Percentiles rank a stretch among this genome's conserved stretches.
phyloP scores from a whole-genome alignment of 23 tunicate genomes.

The Styela clava region DNA sequence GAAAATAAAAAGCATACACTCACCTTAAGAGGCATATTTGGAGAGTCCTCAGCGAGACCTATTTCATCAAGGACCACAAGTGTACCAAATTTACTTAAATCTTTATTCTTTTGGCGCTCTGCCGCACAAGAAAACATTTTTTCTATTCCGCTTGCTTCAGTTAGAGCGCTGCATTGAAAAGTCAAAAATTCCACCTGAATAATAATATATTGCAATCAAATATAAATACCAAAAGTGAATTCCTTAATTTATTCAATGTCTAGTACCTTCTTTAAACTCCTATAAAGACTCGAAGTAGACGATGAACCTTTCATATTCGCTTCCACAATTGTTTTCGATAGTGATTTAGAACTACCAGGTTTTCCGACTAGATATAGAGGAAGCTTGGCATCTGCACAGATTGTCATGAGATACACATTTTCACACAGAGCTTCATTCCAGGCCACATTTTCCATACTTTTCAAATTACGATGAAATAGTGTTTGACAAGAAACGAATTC shows the following conservation, averaged over 20 bases:
- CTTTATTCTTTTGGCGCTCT: constrained; percentile 30
- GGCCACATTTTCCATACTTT: constrained; percentile 33
- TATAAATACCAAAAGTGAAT: too few relatives aligned
- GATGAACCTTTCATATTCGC: constrained; percentile 44
- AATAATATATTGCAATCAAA: too few relatives aligned
- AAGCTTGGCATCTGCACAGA: constrained; percentile 52
- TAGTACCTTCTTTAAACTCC: constrained; percentile 33
- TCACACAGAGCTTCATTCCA: constrained; percentile 60
- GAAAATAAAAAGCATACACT: not conserved
- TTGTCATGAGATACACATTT: constrained; percentile 55
- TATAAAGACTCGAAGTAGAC: constrained; percentile 25
- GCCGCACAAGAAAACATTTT: constrained; percentile 42
- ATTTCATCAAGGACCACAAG: constrained; percentile 71
- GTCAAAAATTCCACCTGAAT: constrained; percentile 43
- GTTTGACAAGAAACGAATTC: constrained; percentile 62
- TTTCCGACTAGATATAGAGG: constrained; percentile 63
- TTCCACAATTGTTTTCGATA: constrained; percentile 47
- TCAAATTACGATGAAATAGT: constrained; percentile 26
- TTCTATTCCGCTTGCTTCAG: constrained; percentile 64
- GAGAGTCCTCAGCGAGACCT: constrained; percentile 68
- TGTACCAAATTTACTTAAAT: constrained; percentile 36
- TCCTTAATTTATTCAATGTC: constrained; percentile 33
- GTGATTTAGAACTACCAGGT: constrained; percentile 76
- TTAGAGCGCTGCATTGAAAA: constrained; percentile 64
- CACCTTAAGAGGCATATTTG: constrained; percentile 67